A percentile compares a stretch with the other conserved stretches of the same genome.
These are phyloP conservation scores for Idaea straminata DNA, from an alignment of 2,888 invertebrate genomes.

Conservation along the genomic window DNA sequence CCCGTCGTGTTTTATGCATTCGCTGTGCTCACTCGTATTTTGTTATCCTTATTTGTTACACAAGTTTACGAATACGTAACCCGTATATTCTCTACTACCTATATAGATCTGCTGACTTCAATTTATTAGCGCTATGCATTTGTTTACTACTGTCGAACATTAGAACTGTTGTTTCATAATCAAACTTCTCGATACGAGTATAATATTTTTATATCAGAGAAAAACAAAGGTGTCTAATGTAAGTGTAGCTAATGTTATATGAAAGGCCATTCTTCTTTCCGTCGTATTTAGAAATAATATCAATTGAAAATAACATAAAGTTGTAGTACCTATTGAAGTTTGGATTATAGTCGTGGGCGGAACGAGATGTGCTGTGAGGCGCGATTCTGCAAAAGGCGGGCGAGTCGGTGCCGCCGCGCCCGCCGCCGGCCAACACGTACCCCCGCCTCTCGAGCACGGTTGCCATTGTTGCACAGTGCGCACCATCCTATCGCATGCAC, in stretches of 20 bases:
- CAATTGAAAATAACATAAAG: background rate
- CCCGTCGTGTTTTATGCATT: constrained; percentile 53
- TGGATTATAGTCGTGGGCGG: constrained; percentile 41
- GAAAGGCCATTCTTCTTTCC: background rate
- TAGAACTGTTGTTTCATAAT: background rate
- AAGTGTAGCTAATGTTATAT: background rate
- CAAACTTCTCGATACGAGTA: background rate
- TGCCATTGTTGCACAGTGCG: constrained; percentile 57
- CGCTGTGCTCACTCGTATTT: constrained; percentile 37
- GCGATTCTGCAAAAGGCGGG: constrained; percentile 54
- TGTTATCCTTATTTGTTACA: constrained; percentile 26
- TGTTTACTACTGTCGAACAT: background rate
- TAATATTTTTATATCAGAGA: background rate
- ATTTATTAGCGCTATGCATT: background rate
- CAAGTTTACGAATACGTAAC: background rate
- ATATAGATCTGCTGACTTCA: constrained; percentile 28
- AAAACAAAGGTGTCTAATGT: too few species aligned
- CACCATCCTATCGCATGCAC: constrained; percentile 42
- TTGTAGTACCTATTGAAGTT: constrained; percentile 23
- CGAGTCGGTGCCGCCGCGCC: constrained; percentile 61
- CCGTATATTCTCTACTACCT: constrained; percentile 44
- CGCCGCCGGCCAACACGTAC: constrained; percentile 57
- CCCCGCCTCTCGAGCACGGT: constrained; percentile 68
- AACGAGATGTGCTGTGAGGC: constrained; percentile 47
- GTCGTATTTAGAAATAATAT: background rate